Conservation (phyloP, 2,888 invertebrate genomes). For the Cheilosia pagana region DNA sequence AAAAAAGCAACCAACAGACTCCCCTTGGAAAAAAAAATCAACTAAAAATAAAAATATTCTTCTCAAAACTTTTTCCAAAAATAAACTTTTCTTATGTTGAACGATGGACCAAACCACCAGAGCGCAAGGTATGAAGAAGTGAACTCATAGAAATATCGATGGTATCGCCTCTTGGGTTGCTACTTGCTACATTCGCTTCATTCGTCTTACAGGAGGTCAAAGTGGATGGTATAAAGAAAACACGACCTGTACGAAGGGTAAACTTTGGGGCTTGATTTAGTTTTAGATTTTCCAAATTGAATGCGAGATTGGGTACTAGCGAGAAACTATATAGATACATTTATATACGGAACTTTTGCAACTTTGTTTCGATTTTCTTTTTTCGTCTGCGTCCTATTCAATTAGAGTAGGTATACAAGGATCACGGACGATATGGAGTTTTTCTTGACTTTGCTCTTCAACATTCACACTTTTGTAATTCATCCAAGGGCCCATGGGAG, state of each 20-base stretch:
- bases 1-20: conserved; percentile 2
- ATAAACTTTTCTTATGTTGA: conserved; percentile 24
- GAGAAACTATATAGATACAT: neutral
- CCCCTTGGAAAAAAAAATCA: neutral
- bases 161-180: conserved; percentile 30
- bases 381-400: conserved; percentile 30
- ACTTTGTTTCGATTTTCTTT: conserved; percentile 38
- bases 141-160: conserved; percentile 43
- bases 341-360: conserved; percentile 26
- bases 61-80: conserved; percentile 34
- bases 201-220: conserved; percentile 37
- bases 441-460: conserved; percentile 27
- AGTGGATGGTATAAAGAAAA: conserved; percentile 22
- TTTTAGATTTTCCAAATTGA: conserved; percentile 66
- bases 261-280: conserved; percentile 56
- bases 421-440: conserved; percentile 27
- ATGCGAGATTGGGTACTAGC: conserved; percentile 34
- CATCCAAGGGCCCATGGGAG: neutral
- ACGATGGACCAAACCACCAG: conserved; percentile 12
- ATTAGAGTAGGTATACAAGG: conserved; percentile 20
- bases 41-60: neutral
- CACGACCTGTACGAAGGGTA: conserved; percentile 44
- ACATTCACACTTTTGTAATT: conserved; percentile 6
- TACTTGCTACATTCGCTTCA: conserved; percentile 36
- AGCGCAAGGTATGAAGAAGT: conserved; percentile 18